These are phyloP conservation scores for Phaethon lepturus DNA, from an alignment of 2,113 vertebrate species.

Conservation along the genomic window DNA sequence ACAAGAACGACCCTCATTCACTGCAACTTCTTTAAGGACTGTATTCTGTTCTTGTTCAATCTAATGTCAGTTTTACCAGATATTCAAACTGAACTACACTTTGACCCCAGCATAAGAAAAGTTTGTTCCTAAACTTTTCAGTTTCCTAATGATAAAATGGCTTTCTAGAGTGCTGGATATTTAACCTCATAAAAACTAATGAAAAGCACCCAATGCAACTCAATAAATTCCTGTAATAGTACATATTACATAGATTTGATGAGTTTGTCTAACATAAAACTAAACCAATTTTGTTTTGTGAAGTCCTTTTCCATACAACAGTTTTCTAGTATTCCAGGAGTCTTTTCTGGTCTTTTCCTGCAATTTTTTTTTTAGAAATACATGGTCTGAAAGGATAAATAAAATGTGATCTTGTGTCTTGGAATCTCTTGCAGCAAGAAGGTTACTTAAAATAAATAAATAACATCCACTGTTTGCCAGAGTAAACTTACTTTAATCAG, in stretches of 20 bases:
- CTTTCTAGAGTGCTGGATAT: neutral
- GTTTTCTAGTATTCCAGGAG: neutral
- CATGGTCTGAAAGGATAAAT: neutral
- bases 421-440: neutral
- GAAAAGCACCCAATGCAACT: neutral
- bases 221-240: neutral
- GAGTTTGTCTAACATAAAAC: neutral
- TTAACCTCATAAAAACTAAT: neutral
- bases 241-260: neutral
- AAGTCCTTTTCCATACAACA: neutral
- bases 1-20: neutral
- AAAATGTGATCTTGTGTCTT: neutral
- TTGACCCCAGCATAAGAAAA: neutral
- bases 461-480: neutral
- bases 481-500: neutral
- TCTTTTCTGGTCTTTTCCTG: neutral
- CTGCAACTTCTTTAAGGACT: neutral
- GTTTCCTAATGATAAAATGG: neutral
- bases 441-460: neutral
- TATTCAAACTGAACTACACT: neutral
- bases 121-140: neutral
- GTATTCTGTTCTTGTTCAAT: neutral
- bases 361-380: neutral
- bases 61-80: neutral
- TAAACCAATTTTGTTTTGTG: neutral